phyloP scores from a whole-genome alignment of 2,888 invertebrate genomes.

The Hylaea fasciaria region DNA sequence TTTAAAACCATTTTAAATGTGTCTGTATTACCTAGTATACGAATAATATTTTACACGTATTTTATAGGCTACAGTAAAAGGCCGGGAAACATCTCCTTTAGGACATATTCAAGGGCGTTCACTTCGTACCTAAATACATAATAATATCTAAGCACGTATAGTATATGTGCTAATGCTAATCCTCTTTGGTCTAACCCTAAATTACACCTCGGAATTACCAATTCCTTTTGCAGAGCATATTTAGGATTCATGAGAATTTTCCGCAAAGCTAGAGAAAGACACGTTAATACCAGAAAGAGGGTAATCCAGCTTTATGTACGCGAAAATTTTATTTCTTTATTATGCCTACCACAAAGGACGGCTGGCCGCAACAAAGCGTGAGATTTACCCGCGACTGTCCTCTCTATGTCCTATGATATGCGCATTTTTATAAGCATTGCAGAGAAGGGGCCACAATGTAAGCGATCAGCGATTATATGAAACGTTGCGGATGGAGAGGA shows the following conservation, averaged over 20 bases:
- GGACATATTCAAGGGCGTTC: no score
- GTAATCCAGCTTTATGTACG: slow-evolving; percentile 56
- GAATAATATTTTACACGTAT: background rate
- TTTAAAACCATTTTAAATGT: background rate
- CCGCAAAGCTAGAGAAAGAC: slow-evolving; percentile 21
- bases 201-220: background rate
- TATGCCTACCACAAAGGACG: slow-evolving; percentile 61
- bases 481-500: background rate
- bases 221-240: slow-evolving; percentile 1
- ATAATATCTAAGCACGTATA: no score
- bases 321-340: slow-evolving; percentile 65
- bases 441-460: slow-evolving; percentile 41
- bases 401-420: slow-evolving; percentile 64
- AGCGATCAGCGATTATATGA: slow-evolving; percentile 34
- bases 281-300: slow-evolving; percentile 29
- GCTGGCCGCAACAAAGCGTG: slow-evolving; percentile 67
- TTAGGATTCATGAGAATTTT: slow-evolving; percentile 13
- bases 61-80: no score
- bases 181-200: no score
- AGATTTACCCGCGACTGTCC: slow-evolving; percentile 72
- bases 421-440: slow-evolving; percentile 72
- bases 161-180: no score
- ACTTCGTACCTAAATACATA: no score
- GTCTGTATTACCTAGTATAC: background rate
- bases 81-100: no score